Base-by-base conservation (phyloP, 2,888 invertebrate genomes). In the Idaea biselata region DNA sequence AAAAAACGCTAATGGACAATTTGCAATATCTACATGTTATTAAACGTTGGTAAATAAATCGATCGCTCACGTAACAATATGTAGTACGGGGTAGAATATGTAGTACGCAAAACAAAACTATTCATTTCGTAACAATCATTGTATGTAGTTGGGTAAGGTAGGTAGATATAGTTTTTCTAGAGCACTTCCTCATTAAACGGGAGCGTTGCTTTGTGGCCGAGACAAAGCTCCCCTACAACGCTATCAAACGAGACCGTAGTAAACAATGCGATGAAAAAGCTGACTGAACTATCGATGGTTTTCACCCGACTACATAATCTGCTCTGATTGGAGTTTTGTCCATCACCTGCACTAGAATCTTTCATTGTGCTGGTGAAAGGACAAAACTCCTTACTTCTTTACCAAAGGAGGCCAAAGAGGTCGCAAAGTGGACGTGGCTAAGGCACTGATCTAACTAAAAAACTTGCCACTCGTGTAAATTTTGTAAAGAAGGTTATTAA, bases 141-240 rank as follows among this genome's bases (percentile, higher is more conserved):
- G 81, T 77, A 73, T 17, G 16, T 73, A 75, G 14, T 16, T 58
- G 55, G 55, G 18, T 61, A 44, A 18, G n/a, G n/a, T 25, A 25
- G 25, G 25, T 25, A 25, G 25, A 5, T 25, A 25, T 25, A 5
- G 25, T 25, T 86, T 88, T 90, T 90, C 84, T 91, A 83, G 91
- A 88, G 84, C 90, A 87, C 84, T 91, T 91, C 91, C 91, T 91
- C 86, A 89, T 92, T 91, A 89, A 84, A 84, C 74, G 76, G 80
- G 78, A 80, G 77, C 78, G 72, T 77, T 44, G 77, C 75, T 79
- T 81, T 73, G 71, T 77, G 69, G 74, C 72, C 63, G 72, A 77
- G 74, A 84, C 81, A 82, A 83, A 80, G 82, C 75, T 64, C 67
- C 69, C 68, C 67, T 66, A 62, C 68, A 69, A 68, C 63, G 58